Evolutionary conservation across 2,113 vertebrate genomes (phyloP).

Genomic region (Corydoras maculifer): DNA sequence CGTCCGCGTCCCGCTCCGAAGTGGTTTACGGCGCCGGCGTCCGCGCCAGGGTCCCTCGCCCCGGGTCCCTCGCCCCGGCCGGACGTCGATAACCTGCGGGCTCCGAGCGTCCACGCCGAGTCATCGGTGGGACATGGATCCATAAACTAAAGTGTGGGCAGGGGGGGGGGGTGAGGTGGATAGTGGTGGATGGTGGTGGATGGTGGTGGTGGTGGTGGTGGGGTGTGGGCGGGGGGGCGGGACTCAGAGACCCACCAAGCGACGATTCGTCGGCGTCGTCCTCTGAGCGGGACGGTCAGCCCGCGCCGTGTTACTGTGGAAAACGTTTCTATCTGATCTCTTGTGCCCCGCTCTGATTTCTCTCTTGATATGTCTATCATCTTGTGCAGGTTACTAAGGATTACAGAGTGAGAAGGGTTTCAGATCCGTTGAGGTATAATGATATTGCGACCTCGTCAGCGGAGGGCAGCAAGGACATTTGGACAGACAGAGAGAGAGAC

Average conservation of each 20-base stretch:
- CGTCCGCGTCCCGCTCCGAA: too few species aligned
- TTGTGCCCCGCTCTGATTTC: constrained; percentile 47
- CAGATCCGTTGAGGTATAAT: constrained; percentile 78
- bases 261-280: constrained; percentile 28
- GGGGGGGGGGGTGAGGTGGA: background rate
- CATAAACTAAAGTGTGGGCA: constrained; percentile 69
- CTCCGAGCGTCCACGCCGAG: background rate
- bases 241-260: constrained; percentile 29
- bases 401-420: constrained; percentile 73
- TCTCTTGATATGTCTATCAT: constrained; percentile 68
- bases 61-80: too few species aligned
- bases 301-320: constrained; percentile 53
- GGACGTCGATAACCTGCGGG: background rate
- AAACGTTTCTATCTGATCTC: constrained; percentile 43
- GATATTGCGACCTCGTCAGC: constrained; percentile 72
- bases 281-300: too few species aligned
- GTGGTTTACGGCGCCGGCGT: too few species aligned
- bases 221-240: constrained; percentile 7
- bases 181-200: background rate
- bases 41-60: too few species aligned
- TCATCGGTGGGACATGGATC: constrained; percentile 54
- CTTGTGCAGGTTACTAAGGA: constrained; percentile 76
- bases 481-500: constrained; percentile 75
- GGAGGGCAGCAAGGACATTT: constrained; percentile 74
- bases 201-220: constrained; percentile 16